These are phyloP conservation scores for Craterocephalus amniculus DNA, from an alignment of 2,797 vertebrate species.

Conservation along the genomic window DNA sequence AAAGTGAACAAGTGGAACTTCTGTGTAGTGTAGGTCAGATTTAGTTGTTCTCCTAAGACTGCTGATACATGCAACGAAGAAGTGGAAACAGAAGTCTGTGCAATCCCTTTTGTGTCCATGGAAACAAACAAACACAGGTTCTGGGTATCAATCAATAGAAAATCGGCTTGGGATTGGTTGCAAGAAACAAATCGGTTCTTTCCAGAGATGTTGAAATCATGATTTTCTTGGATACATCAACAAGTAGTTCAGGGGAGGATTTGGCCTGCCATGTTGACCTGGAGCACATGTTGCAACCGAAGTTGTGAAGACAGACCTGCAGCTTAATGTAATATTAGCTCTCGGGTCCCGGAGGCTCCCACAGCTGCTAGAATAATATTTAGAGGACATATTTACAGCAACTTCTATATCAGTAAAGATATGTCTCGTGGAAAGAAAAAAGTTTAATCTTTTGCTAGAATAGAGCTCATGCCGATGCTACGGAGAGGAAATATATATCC, in stretches of 20 bases:
- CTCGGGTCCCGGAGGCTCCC: constrained; percentile 41
- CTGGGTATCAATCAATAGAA: constrained; percentile 56
- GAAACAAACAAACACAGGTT: constrained; percentile 15
- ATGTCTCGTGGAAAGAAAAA: constrained; percentile 44
- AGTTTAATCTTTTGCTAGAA: constrained; percentile 43
- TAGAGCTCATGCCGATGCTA: constrained; percentile 63
- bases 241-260: constrained; percentile 38
- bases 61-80: constrained; percentile 16
- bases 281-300: constrained; percentile 25
- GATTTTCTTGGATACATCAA: constrained; percentile 60
- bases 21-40: constrained; percentile 44
- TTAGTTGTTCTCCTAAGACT: constrained; percentile 27
- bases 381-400: constrained; percentile 63
- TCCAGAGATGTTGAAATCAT: constrained; percentile 46
- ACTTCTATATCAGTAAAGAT: constrained; percentile 52
- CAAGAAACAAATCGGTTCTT: constrained; percentile 37
- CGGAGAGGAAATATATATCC: constrained; percentile 48
- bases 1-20: constrained; percentile 27
- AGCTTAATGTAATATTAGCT: constrained; percentile 55
- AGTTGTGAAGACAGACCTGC: constrained; percentile 47
- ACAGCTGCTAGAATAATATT: constrained; percentile 69
- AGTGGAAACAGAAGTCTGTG: constrained; percentile 36
- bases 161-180: constrained; percentile 30
- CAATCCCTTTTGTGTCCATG: constrained; percentile 20
- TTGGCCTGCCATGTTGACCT: constrained; percentile 52